Evolutionary conservation across 2,797 vertebrate genomes (phyloP).

Genomic region (Rhinatrema bivittatum): DNA sequence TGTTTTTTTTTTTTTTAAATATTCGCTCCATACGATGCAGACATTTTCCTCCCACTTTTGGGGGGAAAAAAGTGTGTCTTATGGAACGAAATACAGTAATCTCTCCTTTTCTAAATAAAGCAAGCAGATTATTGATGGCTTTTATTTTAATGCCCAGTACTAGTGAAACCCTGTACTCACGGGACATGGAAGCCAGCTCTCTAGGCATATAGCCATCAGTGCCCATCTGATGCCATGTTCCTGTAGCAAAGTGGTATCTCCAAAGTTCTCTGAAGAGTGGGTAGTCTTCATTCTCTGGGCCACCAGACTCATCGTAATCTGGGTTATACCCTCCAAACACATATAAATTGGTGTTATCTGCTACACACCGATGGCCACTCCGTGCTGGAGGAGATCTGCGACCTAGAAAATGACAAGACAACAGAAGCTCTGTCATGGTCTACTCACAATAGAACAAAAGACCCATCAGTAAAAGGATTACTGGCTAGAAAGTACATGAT

Average conservation of each 20-base stretch:
- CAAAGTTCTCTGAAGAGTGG: constrained; percentile 95
- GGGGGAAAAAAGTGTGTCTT: too few relatives aligned
- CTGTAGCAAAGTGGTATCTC: constrained; percentile 92
- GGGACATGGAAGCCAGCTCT: constrained; percentile 95
- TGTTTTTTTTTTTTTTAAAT: too few relatives aligned
- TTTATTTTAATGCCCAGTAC: too few relatives aligned
- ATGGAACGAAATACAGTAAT: too few relatives aligned
- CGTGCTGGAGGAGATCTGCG: constrained; percentile 79
- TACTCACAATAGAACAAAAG: not conserved
- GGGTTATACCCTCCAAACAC: constrained; percentile 97
- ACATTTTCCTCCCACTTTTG: too few relatives aligned
- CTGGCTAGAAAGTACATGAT: not conserved
- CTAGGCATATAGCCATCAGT: constrained; percentile 96
- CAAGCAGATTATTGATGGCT: too few relatives aligned
- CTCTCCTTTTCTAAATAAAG: too few relatives aligned
- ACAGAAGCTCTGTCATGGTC: too few relatives aligned
- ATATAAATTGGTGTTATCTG: constrained; percentile 86
- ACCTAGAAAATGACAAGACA: constrained; percentile 48
- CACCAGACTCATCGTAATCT: constrained; percentile 90
- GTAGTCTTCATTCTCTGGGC: constrained; percentile 90
- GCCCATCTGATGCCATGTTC: constrained; percentile 90
- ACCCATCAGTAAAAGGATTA: not conserved
- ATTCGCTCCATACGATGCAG: too few relatives aligned
- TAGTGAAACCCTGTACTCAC: constrained; percentile 62
- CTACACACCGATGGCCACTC: constrained; percentile 94